Base-by-base conservation (phyloP, 2,888 invertebrate species). In the Pterobdella sp. region DNA sequence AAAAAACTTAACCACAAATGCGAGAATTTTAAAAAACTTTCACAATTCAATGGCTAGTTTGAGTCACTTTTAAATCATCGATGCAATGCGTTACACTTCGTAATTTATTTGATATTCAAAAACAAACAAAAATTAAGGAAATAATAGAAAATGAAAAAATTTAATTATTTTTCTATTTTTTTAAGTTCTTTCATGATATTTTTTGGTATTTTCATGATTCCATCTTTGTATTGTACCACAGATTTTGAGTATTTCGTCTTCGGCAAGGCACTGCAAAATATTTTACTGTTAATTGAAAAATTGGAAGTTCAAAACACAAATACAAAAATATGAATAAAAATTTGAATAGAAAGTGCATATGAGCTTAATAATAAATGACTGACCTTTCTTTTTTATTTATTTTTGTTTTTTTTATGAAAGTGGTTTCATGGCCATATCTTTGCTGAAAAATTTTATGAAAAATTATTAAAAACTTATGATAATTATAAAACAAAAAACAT, bases 161-260 rank as follows among this genome's bases (percentile, higher is more conserved):
- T 14, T 29, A 7, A 63, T 65, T 65, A 7, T 65, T 65, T 65
- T 65, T 18, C 32, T n/a, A 34, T 65, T 32, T 32, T 35, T 7
- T 32, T 14, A 65, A 65, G 32, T 7, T 65, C 35, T 32, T 65
- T 65, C 65, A 65, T 65, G 4, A 65, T 34, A 29, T 65, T 35
- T 65, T 65, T 65, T 3, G 65, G 65, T 31, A 65, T 65, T 35
- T 65, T 65, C 65, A 65, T 65, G 7, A 34, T 3, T 4, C 65
- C 65, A 35, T 65, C 65, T 35, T 65, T 65, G n/a, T 65, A 65
- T 35, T 35, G 65, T 7, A 65, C 65, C 3, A 3, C 14, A 7
- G 14, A 7, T 3, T 29, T 29, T 3, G 32, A 3, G 14, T 35
- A 31, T 32, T n/a, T 65, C 22, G 14, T 35, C 4, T 3, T 3